Evolutionary conservation across 2,113 vertebrate species (phyloP).

Genomic region (Carollia perspicillata): DNA sequence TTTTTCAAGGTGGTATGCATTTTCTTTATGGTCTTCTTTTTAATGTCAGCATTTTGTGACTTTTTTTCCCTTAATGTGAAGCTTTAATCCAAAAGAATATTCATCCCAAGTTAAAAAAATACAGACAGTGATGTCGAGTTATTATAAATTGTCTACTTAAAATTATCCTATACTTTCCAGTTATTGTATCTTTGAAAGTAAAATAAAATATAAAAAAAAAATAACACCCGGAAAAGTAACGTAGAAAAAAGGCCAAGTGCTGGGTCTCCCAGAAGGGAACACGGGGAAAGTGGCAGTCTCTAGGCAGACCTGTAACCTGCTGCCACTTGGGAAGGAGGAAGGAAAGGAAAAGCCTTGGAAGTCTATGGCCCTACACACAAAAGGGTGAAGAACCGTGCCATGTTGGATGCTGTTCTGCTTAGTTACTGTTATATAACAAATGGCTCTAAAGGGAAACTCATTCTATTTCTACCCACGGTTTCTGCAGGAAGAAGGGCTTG

Average conservation of each 20-base stretch:
- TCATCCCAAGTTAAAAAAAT: neutral
- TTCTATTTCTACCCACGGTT: neutral
- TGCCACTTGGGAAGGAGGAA: neutral
- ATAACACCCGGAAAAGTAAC: too few relatives aligned
- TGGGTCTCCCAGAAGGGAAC: neutral
- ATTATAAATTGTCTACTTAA: neutral
- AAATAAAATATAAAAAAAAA: neutral
- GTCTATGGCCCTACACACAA: too few relatives aligned
- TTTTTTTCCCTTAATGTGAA: neutral
- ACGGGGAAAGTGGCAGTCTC: neutral
- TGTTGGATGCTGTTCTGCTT: neutral
- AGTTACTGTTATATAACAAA: neutral
- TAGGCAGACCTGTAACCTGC: neutral
- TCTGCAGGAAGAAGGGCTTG: neutral
- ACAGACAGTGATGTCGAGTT: neutral
- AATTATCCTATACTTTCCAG: neutral
- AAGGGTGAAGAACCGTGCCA: neutral
- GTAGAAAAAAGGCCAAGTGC: neutral
- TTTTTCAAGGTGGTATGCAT: neutral
- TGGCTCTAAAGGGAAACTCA: neutral
- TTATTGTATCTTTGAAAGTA: neutral
- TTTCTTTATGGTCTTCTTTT: neutral
- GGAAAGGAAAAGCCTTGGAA: neutral
- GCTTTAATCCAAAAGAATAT: neutral
- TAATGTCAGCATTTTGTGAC: neutral